Percentiles rank a stretch among this genome's conserved stretches.
Conservation (phyloP, 2,888 invertebrate species). For the Oscheius myriophilus region DNA sequence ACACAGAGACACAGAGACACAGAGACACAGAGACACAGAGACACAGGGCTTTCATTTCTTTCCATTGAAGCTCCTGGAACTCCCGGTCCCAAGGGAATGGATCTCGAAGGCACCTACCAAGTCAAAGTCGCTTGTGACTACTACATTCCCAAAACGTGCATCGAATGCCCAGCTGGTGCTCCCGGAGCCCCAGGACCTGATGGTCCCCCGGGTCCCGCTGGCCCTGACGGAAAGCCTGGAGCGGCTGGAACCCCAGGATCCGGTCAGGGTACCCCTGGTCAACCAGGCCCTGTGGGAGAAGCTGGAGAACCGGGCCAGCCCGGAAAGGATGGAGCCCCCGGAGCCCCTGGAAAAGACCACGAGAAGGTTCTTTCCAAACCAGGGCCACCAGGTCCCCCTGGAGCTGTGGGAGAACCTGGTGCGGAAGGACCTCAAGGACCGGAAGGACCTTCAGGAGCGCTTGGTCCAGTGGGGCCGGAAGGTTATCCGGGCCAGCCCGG, state of each 20-base stretch:
- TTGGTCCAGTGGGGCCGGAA: conserved; percentile 37
- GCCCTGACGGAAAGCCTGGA: conserved; percentile 42
- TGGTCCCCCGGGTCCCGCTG: conserved; percentile 39
- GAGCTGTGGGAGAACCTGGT: conserved; percentile 17
- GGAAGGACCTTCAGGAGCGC: conserved; percentile 36
- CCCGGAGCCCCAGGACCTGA: conserved; percentile 42
- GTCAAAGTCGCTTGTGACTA: conserved; percentile 25
- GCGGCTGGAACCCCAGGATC: conserved; percentile 26
- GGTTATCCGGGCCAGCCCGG: conserved; percentile 38
- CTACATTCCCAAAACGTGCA: conserved; percentile 20
- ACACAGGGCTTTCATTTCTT: too few relatives aligned
- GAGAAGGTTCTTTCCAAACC: neutral
- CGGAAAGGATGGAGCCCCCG: conserved; percentile 30
- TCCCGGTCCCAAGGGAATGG: conserved; percentile 45
- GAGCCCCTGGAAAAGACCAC: conserved; percentile 39
- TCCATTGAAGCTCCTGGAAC: conserved; percentile 45
- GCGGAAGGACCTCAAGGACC: conserved; percentile 36
- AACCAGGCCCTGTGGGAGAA: conserved; percentile 26
- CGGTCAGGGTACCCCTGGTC: conserved; percentile 24
- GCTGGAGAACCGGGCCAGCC: conserved; percentile 21
- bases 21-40: neutral
- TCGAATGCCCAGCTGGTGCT: conserved; percentile 46
- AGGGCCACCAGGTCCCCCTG: conserved; percentile 18
- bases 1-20: too few relatives aligned
- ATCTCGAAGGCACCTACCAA: conserved; percentile 39